These are phyloP conservation scores for Alviniconcha marisindica DNA, from an alignment of 1,140 invertebrate genomes.

Conservation along the genomic window DNA sequence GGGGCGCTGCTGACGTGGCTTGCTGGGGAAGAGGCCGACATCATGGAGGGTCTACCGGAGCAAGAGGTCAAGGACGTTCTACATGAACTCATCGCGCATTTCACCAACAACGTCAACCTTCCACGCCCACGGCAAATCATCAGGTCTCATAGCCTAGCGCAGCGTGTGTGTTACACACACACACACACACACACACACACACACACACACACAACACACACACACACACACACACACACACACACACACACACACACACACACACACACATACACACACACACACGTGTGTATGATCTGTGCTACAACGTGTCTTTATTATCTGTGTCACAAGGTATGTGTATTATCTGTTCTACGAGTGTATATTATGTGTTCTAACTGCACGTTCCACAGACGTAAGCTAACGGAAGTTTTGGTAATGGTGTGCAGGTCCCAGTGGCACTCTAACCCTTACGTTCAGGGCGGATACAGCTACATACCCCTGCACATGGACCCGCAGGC, in stretches of 20 bases:
- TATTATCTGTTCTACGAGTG: background rate
- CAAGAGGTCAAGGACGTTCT: slow-evolving; percentile 34
- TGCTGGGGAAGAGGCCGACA: slow-evolving; percentile 31
- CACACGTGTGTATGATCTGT: background rate
- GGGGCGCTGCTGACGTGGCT: slow-evolving; percentile 27
- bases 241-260: background rate
- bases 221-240: too few species aligned
- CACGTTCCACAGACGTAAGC: too few species aligned
- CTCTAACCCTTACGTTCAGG: slow-evolving; percentile 1
- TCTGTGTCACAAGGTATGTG: background rate
- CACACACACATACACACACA: background rate
- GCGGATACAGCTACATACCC: slow-evolving; percentile 32
- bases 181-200: too few species aligned
- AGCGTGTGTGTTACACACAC: too few species aligned
- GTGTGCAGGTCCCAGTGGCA: slow-evolving; percentile 27
- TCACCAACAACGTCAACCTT: background rate
- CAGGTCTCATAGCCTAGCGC: background rate
- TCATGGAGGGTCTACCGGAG: slow-evolving; percentile 31
- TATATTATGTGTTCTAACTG: background rate
- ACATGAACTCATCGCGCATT: slow-evolving; percentile 12
- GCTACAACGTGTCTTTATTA: background rate
- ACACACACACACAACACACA: too few species aligned
- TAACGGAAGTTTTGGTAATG: too few species aligned
- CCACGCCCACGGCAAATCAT: slow-evolving; percentile 12
- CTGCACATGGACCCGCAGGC: background rate